phyloP scores from a whole-genome alignment of 2,113 vertebrate genomes.

The Bombycilla garrulus region DNA sequence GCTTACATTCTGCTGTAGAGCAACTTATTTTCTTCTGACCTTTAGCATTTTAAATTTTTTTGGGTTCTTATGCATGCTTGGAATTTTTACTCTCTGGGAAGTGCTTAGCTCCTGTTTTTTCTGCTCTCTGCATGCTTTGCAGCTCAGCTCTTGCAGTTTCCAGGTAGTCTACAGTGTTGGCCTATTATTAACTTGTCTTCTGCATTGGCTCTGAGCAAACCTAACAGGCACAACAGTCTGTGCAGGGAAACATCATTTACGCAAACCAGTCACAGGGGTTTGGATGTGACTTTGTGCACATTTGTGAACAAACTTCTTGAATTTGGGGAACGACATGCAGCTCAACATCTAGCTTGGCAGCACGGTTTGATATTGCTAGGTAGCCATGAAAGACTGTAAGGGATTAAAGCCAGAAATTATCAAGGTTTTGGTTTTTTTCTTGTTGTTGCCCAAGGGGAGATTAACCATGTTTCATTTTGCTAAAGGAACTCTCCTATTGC shows the following conservation, averaged over 20 bases:
- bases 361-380: neutral
- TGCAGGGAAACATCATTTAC: neutral
- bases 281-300: neutral
- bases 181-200: neutral
- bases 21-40: slow-evolving; percentile 18
- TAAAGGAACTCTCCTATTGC: neutral
- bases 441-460: neutral
- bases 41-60: neutral
- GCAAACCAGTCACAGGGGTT: neutral
- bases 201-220: neutral
- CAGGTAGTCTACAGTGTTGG: neutral
- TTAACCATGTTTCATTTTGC: neutral
- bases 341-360: neutral
- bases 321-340: neutral
- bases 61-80: neutral
- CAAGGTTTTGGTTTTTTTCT: neutral
- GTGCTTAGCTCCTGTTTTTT: neutral
- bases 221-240: neutral
- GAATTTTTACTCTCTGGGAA: slow-evolving; percentile 22
- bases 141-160: neutral
- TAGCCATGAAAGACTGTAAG: neutral
- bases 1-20: neutral
- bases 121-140: neutral
- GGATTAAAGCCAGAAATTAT: neutral
- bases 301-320: neutral